phyloP scores from a whole-genome alignment of 2,797 vertebrate genomes.

The Peromyscus aztecus region DNA sequence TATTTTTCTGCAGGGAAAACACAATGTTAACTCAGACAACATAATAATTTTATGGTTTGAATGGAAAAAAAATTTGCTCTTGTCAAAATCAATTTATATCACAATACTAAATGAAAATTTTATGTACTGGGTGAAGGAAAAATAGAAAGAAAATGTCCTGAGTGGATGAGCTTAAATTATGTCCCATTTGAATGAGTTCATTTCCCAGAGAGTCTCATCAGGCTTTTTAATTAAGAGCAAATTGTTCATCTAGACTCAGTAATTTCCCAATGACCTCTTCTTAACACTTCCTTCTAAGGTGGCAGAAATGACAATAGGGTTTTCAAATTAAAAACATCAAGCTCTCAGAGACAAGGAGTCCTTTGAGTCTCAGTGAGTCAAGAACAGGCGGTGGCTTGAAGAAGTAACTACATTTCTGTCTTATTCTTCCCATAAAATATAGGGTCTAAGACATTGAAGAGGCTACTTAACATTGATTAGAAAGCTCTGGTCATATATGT shows the following conservation, averaged over 20 bases:
- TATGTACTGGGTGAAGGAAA: conserved; percentile 82
- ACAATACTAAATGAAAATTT: conserved; percentile 86
- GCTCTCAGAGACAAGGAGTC: conserved; percentile 60
- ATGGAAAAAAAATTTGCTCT: conserved; percentile 78
- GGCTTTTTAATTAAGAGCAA: conserved; percentile 88
- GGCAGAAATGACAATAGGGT: conserved; percentile 82
- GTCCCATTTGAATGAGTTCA: conserved; percentile 86
- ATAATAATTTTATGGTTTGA: conserved; percentile 82
- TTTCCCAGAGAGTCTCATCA: conserved; percentile 88
- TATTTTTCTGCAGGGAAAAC: conserved; percentile 79
- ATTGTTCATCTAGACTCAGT: conserved; percentile 85
- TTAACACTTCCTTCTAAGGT: conserved; percentile 81
- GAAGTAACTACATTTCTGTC: not conserved
- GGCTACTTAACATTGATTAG: not conserved
- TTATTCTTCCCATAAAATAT: conserved; percentile 30
- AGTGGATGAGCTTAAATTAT: conserved; percentile 87
- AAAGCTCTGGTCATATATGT: not conserved
- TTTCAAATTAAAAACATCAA: conserved; percentile 85
- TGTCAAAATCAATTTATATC: conserved; percentile 88
- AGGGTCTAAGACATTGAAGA: not conserved
- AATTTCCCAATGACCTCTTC: conserved; percentile 86
- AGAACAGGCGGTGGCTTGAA: not conserved
- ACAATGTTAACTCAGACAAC: conserved; percentile 80
- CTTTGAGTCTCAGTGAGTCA: conserved; percentile 75
- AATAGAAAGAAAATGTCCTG: conserved; percentile 83